Conservation (phyloP, 2,797 vertebrate genomes). For the Pseudotriccus pelzelni region DNA sequence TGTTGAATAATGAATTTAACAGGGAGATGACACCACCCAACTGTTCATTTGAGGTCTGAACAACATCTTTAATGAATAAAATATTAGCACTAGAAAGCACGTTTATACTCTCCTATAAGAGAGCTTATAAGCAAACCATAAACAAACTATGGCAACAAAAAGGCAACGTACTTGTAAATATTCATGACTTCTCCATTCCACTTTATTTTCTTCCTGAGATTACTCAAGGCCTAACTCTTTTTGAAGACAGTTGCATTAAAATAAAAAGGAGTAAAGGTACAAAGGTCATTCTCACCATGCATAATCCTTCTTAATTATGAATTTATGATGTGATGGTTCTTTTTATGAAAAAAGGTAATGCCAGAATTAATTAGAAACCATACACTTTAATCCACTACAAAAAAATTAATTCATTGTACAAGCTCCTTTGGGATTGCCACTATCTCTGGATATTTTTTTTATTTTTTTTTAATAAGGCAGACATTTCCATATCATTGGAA, state of each 20-base stretch:
- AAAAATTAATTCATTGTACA: conserved; percentile 37
- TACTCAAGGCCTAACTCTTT: not conserved
- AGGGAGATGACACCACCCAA: not conserved
- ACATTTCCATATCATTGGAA: conserved; percentile 2
- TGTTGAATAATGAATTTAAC: conserved; percentile 25
- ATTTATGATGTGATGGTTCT: not conserved
- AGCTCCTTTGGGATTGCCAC: not conserved
- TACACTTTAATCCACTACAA: conserved; percentile 22
- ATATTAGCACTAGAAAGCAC: not conserved
- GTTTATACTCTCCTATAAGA: not conserved
- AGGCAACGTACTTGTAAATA: not conserved
- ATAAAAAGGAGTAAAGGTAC: not conserved
- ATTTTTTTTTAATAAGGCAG: not conserved
- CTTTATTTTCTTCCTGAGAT: conserved; percentile 30
- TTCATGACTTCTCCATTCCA: conserved; percentile 39
- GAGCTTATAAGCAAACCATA: conserved; percentile 14
- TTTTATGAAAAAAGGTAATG: conserved; percentile 25
- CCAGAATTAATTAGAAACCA: conserved; percentile 48
- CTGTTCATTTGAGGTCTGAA: conserved; percentile 18
- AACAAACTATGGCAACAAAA: conserved; percentile 37
- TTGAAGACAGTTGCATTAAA: conserved; percentile 11
- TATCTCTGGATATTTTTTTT: not conserved
- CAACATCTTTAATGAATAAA: conserved; percentile 25
- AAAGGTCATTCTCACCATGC: not conserved
- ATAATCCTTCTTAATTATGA: conserved; percentile 9